These are phyloP conservation scores for Ivindomyrus marchei DNA, from an alignment of 2,113 vertebrate genomes.

Conservation along the genomic window DNA sequence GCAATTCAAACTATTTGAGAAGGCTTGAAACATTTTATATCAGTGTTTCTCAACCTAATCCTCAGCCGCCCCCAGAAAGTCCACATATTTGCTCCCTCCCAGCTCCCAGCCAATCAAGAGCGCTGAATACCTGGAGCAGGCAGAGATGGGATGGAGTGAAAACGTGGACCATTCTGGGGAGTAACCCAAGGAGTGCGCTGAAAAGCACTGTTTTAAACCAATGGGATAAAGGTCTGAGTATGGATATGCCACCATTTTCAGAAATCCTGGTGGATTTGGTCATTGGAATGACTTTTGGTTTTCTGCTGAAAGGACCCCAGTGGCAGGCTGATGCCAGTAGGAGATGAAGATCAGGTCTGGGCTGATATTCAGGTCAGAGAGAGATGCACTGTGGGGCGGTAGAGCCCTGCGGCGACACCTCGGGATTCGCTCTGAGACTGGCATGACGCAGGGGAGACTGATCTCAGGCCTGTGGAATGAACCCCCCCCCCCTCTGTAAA, in stretches of 20 bases:
- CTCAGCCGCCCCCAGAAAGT: not conserved
- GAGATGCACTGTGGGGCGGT: not conserved
- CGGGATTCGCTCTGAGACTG: not conserved
- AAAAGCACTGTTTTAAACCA: not conserved
- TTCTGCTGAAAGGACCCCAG: not conserved
- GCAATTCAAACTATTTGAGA: not conserved
- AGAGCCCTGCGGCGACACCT: not conserved
- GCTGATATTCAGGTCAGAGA: not conserved
- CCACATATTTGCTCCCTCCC: not conserved
- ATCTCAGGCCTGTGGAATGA: not conserved
- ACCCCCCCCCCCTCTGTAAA: not conserved
- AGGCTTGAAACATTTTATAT: not conserved
- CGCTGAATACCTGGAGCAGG: not conserved
- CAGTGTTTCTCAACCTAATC: not conserved
- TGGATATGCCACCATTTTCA: not conserved
- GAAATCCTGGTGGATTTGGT: not conserved
- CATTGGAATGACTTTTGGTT: not conserved
- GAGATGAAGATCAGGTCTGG: not conserved
- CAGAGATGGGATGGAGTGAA: not conserved
- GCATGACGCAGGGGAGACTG: not conserved
- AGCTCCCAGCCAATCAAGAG: not conserved
- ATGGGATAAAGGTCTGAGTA: not conserved
- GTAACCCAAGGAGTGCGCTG: not conserved
- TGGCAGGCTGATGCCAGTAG: not conserved
- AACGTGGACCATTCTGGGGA: not conserved